phyloP scores from a whole-genome alignment of 2,797 vertebrate genomes.

The Aselliscus stoliczkanus region DNA sequence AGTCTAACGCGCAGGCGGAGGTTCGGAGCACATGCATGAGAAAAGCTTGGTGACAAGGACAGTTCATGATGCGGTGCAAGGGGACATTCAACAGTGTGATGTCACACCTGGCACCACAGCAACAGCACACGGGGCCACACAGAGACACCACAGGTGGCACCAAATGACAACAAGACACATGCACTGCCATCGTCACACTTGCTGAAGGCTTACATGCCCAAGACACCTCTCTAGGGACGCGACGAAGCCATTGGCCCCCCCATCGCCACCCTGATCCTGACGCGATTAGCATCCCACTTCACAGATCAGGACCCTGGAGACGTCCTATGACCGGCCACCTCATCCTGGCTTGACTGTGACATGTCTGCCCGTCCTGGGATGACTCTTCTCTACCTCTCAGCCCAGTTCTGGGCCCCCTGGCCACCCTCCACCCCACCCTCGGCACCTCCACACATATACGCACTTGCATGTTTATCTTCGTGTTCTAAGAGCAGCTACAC shows the following conservation, averaged over 20 bases:
- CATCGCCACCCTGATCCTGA: not conserved
- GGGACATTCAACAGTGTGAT: not conserved
- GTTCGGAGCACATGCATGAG: not conserved
- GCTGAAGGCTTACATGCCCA: accelerated
- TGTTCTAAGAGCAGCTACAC: not conserved
- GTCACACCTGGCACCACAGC: accelerated
- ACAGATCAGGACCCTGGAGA: not conserved
- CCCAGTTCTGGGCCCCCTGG: not conserved
- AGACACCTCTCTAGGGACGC: not conserved
- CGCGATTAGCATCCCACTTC: not conserved
- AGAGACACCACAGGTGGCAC: not conserved
- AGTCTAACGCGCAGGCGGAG: not conserved
- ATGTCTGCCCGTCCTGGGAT: not conserved
- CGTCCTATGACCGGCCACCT: too few species aligned
- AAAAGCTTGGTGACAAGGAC: not conserved
- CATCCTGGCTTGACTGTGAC: not conserved
- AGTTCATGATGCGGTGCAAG: not conserved
- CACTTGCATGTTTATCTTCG: not conserved
- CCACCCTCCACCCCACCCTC: not conserved
- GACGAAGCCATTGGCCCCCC: not conserved
- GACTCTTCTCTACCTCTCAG: not conserved
- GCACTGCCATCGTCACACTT: accelerated
- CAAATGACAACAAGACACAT: not conserved
- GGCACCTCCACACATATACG: accelerated
- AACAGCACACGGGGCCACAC: not conserved